Base-by-base conservation (phyloP, 1,140 invertebrate species). In the Trichogramma pretiosum region DNA sequence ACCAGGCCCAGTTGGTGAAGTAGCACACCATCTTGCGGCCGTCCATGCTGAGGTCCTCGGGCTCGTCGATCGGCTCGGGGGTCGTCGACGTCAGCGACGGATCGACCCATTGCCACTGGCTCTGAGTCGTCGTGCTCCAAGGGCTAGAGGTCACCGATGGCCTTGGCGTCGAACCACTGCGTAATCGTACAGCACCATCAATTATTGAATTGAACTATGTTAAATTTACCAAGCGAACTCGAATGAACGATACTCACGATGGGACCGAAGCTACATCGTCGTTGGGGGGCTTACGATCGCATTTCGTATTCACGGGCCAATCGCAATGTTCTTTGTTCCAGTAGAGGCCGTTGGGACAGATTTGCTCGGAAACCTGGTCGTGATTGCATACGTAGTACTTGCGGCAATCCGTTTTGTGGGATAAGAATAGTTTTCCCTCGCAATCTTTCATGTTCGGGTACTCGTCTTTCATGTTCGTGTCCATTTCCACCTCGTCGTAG, bases 331-430 rank as follows among this genome's bases (percentile, higher is more conserved):
- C 78, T 61, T 78, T 62, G 56, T 87, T 87, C 84, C 88, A 92
- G 43, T 82, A 75, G 0, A 90, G 68, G 2, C 81, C 81, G 17
- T 67, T 61, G 0, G 85, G 82, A 61, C 89, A 92, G 26, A 61
- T 64, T 33, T 84, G 77, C 43, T 82, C 76, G 1, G 78, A 68
- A 2, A 84, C 72, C 22, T 75, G 61, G 13, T 83, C 85, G 56
- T 84, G 81, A 28, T 88, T 78, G 59, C 89, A 93, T 1, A 85
- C 65, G 43, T 84, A 86, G 58, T 89, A 93, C 56, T 87, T 86
- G 26, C 74, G 77, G 60, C 88, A 91, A 55, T 91, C 82, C 0
- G 57, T 61, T 4, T 78, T 68, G 58, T 89, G 79, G 1, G 78
- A 60, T 41, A 73, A 64, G 58, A 84, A 87, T 14, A 76, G 64